phyloP scores from a whole-genome alignment of 2,797 vertebrate species.

The Atherinosoma microstoma region DNA sequence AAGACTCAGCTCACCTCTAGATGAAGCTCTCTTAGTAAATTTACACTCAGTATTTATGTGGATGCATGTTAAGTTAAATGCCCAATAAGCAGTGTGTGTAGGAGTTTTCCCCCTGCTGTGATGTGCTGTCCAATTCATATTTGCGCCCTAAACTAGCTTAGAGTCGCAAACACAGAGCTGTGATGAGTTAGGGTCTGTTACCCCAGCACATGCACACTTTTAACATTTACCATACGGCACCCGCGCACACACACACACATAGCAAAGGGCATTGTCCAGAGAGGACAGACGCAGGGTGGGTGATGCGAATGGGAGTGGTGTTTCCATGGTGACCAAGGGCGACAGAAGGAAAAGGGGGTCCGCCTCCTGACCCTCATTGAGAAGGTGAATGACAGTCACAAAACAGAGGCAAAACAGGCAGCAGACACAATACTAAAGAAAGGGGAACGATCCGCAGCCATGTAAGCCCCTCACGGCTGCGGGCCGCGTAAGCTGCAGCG shows the following conservation, averaged over 20 bases:
- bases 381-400: slow-evolving; percentile 65
- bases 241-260: slow-evolving; percentile 16
- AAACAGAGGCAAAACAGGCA: slow-evolving; percentile 48
- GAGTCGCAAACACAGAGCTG: slow-evolving; percentile 45
- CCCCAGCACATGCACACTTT: slow-evolving; percentile 18
- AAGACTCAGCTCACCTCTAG: slow-evolving; percentile 36
- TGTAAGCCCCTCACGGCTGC: slow-evolving; percentile 39
- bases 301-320: slow-evolving; percentile 62
- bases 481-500: slow-evolving; percentile 39
- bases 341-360: slow-evolving; percentile 81
- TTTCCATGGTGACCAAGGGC: slow-evolving; percentile 84
- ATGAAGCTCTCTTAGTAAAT: slow-evolving; percentile 6
- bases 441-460: slow-evolving; percentile 33
- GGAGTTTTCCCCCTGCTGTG: slow-evolving; percentile 40
- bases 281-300: slow-evolving; percentile 40
- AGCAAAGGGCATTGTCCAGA: slow-evolving; percentile 79
- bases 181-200: slow-evolving; percentile 33
- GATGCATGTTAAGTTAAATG: slow-evolving; percentile 30
- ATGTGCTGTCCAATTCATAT: slow-evolving; percentile 44
- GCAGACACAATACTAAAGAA: slow-evolving; percentile 27
- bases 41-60: slow-evolving; percentile 21
- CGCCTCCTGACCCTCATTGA: slow-evolving; percentile 79
- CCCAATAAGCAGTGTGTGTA: slow-evolving; percentile 20
- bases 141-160: slow-evolving; percentile 6
- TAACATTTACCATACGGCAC: slow-evolving; percentile 34